Evolutionary conservation across 2,888 invertebrate species (phyloP).

Genomic region (Parnassius orleans): DNA sequence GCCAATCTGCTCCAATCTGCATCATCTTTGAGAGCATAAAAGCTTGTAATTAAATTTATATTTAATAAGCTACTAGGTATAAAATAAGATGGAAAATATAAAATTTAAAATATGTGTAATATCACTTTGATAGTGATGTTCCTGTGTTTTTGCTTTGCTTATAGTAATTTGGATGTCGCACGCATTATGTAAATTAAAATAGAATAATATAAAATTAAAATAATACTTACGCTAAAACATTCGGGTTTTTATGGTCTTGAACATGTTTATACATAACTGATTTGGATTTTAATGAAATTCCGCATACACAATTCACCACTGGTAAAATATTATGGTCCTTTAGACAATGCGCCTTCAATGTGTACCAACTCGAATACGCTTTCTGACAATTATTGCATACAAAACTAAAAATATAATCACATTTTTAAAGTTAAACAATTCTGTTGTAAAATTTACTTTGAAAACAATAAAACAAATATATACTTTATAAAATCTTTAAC

Average conservation of each 20-base stretch:
- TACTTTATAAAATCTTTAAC: constrained; percentile 68
- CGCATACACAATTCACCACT: constrained; percentile 70
- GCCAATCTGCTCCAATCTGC: too few species aligned
- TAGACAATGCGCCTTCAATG: constrained; percentile 63
- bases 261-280: constrained; percentile 78
- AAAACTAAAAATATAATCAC: constrained; percentile 54
- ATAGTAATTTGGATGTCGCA: too few species aligned
- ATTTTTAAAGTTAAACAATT: constrained; percentile 9
- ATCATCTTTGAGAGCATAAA: too few species aligned
- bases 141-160: too few species aligned
- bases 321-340: constrained; percentile 57
- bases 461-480: constrained; percentile 32
- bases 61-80: too few species aligned
- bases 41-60: too few species aligned
- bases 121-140: too few species aligned
- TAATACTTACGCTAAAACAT: constrained; percentile 66
- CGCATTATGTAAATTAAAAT: too few species aligned
- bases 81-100: too few species aligned
- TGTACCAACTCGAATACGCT: constrained; percentile 72
- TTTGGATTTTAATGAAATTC: constrained; percentile 72
- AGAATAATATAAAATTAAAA: too few species aligned
- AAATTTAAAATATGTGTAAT: too few species aligned
- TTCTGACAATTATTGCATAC: constrained; percentile 64
- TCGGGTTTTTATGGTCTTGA: constrained; percentile 74
- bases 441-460: constrained; percentile 5